Conservation (phyloP, 2,888 invertebrate genomes). For the Tipula lateralis region DNA sequence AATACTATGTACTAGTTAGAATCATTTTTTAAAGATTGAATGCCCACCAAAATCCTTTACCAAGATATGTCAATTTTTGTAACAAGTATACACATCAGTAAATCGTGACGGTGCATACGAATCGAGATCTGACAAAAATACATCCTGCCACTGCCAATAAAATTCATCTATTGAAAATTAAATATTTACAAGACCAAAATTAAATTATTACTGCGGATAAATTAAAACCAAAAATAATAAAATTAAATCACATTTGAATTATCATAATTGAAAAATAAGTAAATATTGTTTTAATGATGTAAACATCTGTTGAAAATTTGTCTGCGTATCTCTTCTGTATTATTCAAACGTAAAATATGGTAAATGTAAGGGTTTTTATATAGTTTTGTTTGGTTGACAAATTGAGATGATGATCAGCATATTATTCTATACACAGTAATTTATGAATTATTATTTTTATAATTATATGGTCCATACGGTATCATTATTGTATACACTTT, state of each 20-base stretch:
- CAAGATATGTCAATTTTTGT: too few species aligned
- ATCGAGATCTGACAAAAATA: too few species aligned
- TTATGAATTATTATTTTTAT: constrained; percentile 12
- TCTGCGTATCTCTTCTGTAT: neutral
- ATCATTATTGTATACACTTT: neutral
- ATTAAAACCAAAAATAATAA: neutral
- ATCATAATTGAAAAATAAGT: constrained; percentile 19
- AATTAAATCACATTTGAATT: neutral
- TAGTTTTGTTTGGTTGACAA: neutral
- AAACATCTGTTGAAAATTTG: neutral
- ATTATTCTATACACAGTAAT: neutral
- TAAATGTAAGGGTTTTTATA: neutral
- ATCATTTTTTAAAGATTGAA: too few species aligned
- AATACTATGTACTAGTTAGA: too few species aligned
- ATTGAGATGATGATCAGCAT: neutral
- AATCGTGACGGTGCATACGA: too few species aligned
- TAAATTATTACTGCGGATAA: neutral
- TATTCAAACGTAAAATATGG: neutral
- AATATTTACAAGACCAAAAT: neutral
- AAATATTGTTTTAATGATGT: constrained; percentile 11
- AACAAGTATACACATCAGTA: too few species aligned
- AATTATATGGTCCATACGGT: neutral
- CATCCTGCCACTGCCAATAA: too few species aligned
- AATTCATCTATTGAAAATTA: too few species aligned
- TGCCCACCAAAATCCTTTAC: too few species aligned